Conservation (phyloP, 2,797 vertebrate genomes). For the Ciconia nigra region DNA sequence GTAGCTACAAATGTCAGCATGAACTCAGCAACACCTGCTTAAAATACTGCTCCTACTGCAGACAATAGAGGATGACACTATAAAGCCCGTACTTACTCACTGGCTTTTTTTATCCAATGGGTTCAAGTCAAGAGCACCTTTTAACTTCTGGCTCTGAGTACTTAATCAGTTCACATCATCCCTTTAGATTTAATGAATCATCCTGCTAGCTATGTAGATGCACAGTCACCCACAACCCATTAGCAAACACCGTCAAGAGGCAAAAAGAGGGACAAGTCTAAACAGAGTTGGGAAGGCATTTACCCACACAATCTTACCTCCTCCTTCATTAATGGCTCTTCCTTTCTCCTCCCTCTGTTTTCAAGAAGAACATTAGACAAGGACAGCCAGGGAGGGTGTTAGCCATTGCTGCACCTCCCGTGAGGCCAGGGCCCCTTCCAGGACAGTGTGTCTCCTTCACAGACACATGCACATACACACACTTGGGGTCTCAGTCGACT, state of each 20-base stretch:
- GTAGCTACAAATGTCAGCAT: neutral
- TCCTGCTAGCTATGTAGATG: neutral
- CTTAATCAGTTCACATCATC: neutral
- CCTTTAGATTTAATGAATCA: neutral
- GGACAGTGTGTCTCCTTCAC: neutral
- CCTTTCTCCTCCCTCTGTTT: neutral
- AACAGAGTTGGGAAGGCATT: neutral
- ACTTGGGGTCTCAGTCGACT: neutral
- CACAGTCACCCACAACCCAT: neutral
- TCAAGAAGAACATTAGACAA: neutral
- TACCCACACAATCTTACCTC: neutral
- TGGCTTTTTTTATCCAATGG: neutral
- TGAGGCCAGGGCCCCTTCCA: neutral
- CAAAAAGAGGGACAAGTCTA: neutral
- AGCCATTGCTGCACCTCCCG: fast-evolving
- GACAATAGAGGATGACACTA: neutral
- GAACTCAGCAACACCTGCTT: neutral
- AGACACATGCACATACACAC: fast-evolving
- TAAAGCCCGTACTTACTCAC: neutral
- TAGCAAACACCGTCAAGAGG: neutral
- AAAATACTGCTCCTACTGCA: neutral
- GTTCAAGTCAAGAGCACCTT: neutral
- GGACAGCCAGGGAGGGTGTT: neutral
- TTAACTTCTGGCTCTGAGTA: neutral
- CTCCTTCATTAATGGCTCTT: neutral